Evolutionary conservation across 64 coral and sea anemone species (phyloP).

Genomic region (Astreopora myriophthalma): DNA sequence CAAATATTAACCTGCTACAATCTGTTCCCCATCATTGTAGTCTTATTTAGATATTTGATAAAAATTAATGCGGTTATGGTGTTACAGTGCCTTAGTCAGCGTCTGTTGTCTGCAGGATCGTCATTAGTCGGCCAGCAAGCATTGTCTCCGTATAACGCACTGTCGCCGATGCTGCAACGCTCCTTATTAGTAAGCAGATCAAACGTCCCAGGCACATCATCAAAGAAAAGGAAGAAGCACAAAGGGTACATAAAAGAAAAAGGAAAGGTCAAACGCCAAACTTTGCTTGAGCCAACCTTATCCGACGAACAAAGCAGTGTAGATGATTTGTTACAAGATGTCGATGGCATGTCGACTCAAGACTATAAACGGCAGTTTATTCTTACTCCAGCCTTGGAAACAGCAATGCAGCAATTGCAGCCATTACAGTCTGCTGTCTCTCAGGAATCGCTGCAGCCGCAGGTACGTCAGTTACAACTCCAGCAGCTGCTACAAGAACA

Average conservation of each 20-base stretch:
- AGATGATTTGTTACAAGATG: constrained; percentile 26
- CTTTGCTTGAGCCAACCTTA: constrained; percentile 10
- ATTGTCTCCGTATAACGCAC: constrained; percentile 17
- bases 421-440: not conserved
- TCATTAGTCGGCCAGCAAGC: constrained; percentile 24
- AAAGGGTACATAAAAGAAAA: not conserved
- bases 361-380: constrained; percentile 75
- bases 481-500: constrained; percentile 8
- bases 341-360: constrained; percentile 13
- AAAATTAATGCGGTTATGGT: too few relatives aligned
- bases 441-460: constrained; percentile 39
- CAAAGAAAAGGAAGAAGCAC: not conserved
- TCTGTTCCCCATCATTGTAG: too few relatives aligned
- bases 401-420: constrained; percentile 34
- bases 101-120: constrained; percentile 13
- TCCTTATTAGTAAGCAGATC: constrained; percentile 61
- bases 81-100: not conserved
- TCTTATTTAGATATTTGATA: too few relatives aligned
- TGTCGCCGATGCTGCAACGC: not conserved
- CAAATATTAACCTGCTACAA: too few relatives aligned
- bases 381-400: constrained; percentile 41
- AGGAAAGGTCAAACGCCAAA: constrained; percentile 3
- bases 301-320: not conserved
- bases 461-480: constrained; percentile 46
- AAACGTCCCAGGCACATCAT: constrained; percentile 42